Evolutionary conservation across 2,888 invertebrate genomes (phyloP).

Genomic region (Apocheima hispidaria): DNA sequence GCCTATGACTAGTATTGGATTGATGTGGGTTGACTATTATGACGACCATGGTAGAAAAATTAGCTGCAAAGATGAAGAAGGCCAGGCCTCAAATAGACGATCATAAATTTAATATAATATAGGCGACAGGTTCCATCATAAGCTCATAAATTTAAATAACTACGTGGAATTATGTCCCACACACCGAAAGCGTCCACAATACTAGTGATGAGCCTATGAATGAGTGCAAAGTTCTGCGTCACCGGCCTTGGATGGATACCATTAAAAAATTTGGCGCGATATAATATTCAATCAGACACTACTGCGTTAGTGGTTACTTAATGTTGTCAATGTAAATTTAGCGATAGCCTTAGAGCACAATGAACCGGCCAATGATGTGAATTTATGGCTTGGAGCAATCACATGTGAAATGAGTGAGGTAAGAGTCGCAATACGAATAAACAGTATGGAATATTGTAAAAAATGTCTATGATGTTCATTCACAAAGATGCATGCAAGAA

Average conservation of each 20-base stretch:
- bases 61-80: too few relatives aligned
- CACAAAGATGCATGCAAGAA: not conserved
- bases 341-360: constrained; percentile 52
- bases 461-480: not conserved
- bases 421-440: constrained; percentile 4
- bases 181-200: not conserved
- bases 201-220: constrained; percentile 10
- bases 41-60: not conserved
- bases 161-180: constrained; percentile 11
- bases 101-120: not conserved
- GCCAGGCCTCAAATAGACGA: too few relatives aligned
- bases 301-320: constrained; percentile 46
- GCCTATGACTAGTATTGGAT: too few relatives aligned
- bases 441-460: not conserved
- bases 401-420: constrained; percentile 31
- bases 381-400: constrained; percentile 36
- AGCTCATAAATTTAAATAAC: not conserved
- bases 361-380: constrained; percentile 43
- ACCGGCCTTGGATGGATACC: constrained; percentile 51
- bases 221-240: constrained; percentile 29
- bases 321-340: constrained; percentile 60
- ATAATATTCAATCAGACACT: constrained; percentile 65
- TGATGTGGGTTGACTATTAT: too few relatives aligned
- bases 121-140: not conserved
- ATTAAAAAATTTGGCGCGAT: constrained; percentile 58